Percentiles rank a stretch among this genome's conserved stretches.
These are phyloP conservation scores for Spongilla lacustris DNA, from an alignment of 37 sponge, comb jelly and placozoan genomes.

Conservation along the genomic window DNA sequence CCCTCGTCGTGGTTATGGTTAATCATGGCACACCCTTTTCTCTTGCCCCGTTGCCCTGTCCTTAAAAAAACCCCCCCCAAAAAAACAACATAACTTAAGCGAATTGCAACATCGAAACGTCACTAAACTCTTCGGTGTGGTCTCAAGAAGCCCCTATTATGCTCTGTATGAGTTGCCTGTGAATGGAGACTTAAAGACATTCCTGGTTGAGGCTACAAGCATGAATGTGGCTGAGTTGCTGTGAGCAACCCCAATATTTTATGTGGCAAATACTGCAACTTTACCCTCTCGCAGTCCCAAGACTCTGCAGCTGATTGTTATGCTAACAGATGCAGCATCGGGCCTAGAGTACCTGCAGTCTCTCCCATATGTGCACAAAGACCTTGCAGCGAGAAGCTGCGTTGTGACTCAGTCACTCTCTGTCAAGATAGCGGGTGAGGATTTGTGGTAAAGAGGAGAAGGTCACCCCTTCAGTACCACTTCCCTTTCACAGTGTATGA, in stretches of 20 bases:
- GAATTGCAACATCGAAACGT: slow-evolving; percentile 67
- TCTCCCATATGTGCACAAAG: slow-evolving; percentile 61
- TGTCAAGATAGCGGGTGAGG: slow-evolving; percentile 74
- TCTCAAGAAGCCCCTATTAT: slow-evolving; percentile 73
- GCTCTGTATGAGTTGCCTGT: slow-evolving; percentile 72
- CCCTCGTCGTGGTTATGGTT: too few relatives aligned
- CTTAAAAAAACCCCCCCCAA: too few relatives aligned
- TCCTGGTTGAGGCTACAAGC: slow-evolving; percentile 42
- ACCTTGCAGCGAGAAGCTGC: slow-evolving; percentile 87
- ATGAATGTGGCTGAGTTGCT: neutral
- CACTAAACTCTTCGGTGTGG: slow-evolving; percentile 72
- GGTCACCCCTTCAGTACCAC: neutral
- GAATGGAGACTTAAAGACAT: slow-evolving; percentile 88
- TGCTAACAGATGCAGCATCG: slow-evolving; percentile 70
- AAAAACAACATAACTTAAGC: slow-evolving; percentile 7
- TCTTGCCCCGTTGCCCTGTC: too few relatives aligned
- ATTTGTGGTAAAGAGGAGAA: neutral
- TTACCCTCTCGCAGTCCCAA: slow-evolving; percentile 14
- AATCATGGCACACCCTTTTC: too few relatives aligned
- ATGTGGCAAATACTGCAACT: neutral
- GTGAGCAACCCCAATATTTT: slow-evolving; percentile 7
- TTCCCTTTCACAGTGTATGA: slow-evolving; percentile 46
- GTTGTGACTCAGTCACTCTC: slow-evolving; percentile 70
- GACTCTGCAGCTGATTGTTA: slow-evolving; percentile 44
- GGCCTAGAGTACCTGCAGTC: slow-evolving; percentile 73